A percentile compares a stretch with the other conserved stretches of the same genome.
Conservation (phyloP, 2,113 vertebrate species). For the Rhabdomys dilectus region DNA sequence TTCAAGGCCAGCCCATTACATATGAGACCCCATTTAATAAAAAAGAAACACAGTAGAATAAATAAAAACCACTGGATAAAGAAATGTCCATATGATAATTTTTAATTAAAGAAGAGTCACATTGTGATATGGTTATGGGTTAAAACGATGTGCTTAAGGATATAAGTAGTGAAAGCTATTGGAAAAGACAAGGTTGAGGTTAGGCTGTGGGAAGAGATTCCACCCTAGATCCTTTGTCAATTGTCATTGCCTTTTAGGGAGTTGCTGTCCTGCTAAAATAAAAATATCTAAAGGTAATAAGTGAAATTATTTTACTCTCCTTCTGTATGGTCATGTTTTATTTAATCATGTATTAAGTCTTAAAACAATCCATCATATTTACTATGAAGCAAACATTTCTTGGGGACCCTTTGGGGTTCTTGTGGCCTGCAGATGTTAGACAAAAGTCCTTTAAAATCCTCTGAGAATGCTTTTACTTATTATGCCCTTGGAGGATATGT, state of each 20-base stretch:
- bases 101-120: not conserved
- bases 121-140: not conserved
- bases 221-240: not conserved
- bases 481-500: conserved; percentile 38
- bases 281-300: not conserved
- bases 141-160: not conserved
- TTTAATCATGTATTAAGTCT: conserved; percentile 39
- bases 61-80: not conserved
- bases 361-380: not conserved
- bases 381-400: conserved; percentile 20
- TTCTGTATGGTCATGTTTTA: not conserved
- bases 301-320: conserved; percentile 11
- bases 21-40: not conserved
- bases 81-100: not conserved
- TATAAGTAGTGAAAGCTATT: not conserved
- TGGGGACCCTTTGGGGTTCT: conserved; percentile 61
- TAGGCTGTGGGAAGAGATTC: not conserved
- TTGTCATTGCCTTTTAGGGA: not conserved
- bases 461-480: conserved; percentile 28
- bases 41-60: not conserved
- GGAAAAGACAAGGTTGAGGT: not conserved
- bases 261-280: not conserved
- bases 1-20: not conserved
- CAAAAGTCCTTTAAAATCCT: conserved; percentile 48
- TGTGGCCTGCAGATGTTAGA: conserved; percentile 51